A percentile compares a stretch with the other conserved stretches of the same genome.
Conservation (phyloP, 2,113 vertebrate species). For the Synchiropus splendidus region DNA sequence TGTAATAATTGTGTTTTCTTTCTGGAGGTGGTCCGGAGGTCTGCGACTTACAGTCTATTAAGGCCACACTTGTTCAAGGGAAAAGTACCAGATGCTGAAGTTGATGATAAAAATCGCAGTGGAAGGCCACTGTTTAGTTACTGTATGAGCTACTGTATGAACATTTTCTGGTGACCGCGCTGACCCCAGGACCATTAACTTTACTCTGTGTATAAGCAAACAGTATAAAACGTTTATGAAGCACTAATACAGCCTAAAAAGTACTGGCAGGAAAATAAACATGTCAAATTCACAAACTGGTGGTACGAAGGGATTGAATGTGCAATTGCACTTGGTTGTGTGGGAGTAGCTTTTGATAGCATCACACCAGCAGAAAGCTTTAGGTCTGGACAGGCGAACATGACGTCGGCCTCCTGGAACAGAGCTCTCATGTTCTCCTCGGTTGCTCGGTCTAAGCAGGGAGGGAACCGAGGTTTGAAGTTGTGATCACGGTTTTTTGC, state of each 20-base stretch:
- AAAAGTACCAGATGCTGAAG: slow-evolving; percentile 33
- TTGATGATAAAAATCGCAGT: slow-evolving; percentile 28
- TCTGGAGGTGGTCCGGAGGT: slow-evolving; percentile 46
- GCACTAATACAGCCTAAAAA: too few species aligned
- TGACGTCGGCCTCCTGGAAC: slow-evolving; percentile 6
- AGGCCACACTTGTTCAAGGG: slow-evolving; percentile 33
- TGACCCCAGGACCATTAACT: too few species aligned
- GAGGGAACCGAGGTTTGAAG: slow-evolving; percentile 46
- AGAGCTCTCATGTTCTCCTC: slow-evolving; percentile 23
- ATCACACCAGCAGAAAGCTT: too few species aligned
- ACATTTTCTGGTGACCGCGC: too few species aligned
- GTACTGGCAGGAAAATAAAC: too few species aligned
- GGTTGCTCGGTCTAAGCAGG: slow-evolving; percentile 38
- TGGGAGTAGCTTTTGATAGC: too few species aligned
- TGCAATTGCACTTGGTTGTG: too few species aligned
- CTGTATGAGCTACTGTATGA: neutral
- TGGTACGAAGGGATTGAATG: too few species aligned
- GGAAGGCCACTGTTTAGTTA: slow-evolving; percentile 24
- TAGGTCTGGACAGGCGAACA: slow-evolving; percentile 9
- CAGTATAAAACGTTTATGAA: too few species aligned
- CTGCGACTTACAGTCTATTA: slow-evolving; percentile 49
- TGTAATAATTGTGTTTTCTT: slow-evolving; percentile 58
- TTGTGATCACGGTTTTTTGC: slow-evolving; percentile 49
- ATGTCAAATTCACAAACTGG: too few species aligned
- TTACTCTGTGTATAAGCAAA: too few species aligned